Percentiles rank a stretch among this genome's conserved stretches.
Evolutionary conservation across 23 tunicate species (phyloP).

Genomic region (Ciona savignyi): DNA sequence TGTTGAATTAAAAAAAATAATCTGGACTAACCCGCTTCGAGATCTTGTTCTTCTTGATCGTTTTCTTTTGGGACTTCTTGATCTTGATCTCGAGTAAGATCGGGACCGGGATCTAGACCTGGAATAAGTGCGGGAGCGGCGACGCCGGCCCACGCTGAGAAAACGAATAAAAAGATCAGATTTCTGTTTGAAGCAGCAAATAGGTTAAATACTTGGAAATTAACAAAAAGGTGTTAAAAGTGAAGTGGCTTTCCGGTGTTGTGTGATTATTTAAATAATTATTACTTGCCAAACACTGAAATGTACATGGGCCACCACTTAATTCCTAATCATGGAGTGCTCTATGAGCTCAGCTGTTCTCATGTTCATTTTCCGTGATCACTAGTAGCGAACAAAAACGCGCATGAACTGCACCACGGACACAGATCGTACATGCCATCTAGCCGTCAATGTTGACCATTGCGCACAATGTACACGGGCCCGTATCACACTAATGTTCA

Average conservation of each 20-base stretch:
- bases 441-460: neutral
- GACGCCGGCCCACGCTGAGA: slow-evolving; percentile 4
- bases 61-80: slow-evolving; percentile 23
- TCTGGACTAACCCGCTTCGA: slow-evolving; percentile 19
- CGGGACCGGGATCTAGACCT: slow-evolving; percentile 47
- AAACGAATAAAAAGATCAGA: neutral
- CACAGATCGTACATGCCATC: neutral
- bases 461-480: neutral
- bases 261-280: too few species aligned
- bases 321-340: neutral
- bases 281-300: slow-evolving; percentile 1
- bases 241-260: too few species aligned
- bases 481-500: neutral
- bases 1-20: too few species aligned
- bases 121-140: slow-evolving; percentile 21
- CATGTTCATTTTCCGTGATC: neutral
- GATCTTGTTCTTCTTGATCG: slow-evolving; percentile 13
- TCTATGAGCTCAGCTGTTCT: neutral
- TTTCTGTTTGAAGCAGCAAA: too few species aligned
- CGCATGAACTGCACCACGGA: neutral
- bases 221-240: too few species aligned
- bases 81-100: slow-evolving; percentile 30
- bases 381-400: neutral
- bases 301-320: neutral
- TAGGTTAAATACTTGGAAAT: too few species aligned